Conservation (phyloP, 2,888 invertebrate species). For the Tenthredo mesomela region DNA sequence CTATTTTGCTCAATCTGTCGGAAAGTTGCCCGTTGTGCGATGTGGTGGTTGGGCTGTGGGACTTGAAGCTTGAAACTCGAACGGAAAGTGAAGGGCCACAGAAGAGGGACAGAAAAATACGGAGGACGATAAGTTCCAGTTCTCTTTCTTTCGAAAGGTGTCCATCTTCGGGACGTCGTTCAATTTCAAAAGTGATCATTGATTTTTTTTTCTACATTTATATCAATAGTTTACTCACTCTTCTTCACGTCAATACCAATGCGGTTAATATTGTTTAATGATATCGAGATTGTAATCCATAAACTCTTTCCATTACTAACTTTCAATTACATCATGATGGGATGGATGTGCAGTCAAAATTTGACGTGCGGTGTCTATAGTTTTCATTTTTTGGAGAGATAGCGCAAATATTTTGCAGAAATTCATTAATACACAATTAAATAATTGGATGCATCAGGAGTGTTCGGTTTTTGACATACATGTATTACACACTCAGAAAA, state of each 20-base stretch:
- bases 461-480: background rate
- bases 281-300: background rate
- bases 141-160: background rate
- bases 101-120: background rate
- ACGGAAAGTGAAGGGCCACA: slow-evolving; percentile 32
- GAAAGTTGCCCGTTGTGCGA: slow-evolving; percentile 57
- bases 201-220: background rate
- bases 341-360: background rate
- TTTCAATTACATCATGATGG: background rate
- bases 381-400: background rate
- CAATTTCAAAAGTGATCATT: background rate
- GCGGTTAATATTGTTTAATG: background rate
- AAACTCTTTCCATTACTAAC: background rate
- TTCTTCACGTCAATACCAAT: background rate
- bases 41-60: background rate
- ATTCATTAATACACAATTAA: background rate
- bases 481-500: background rate
- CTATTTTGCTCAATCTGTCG: slow-evolving; percentile 60
- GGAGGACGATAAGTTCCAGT: slow-evolving; percentile 19
- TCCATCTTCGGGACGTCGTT: slow-evolving; percentile 13
- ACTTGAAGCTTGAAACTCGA: slow-evolving; percentile 30
- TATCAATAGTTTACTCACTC: background rate
- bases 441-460: background rate
- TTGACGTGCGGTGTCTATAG: background rate
- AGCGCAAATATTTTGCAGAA: background rate